Conservation (phyloP, 2,797 vertebrate species). For the Kryptopterus vitreolus region DNA sequence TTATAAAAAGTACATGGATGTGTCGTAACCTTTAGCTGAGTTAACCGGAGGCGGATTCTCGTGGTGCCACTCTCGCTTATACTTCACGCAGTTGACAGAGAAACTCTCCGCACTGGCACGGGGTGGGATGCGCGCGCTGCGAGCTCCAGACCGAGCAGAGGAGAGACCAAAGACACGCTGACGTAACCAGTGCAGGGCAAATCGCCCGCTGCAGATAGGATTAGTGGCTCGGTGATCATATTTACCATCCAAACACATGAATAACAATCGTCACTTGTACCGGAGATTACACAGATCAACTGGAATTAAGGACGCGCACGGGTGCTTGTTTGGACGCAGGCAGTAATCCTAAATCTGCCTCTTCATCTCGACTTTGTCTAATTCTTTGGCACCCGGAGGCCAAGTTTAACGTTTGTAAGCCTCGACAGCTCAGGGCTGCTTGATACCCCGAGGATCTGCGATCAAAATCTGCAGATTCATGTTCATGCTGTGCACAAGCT, state of each 20-base stretch:
- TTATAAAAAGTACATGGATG: conserved; percentile 15
- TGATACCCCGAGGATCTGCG: conserved; percentile 3
- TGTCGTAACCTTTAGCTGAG: conserved; percentile 44
- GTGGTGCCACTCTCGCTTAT: conserved; percentile 55
- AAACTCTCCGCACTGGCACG: conserved; percentile 53
- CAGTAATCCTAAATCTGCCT: conserved; percentile 35
- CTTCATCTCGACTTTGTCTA: conserved; percentile 22
- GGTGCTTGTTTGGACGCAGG: conserved; percentile 11
- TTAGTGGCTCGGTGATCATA: conserved; percentile 61
- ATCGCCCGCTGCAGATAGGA: conserved; percentile 61
- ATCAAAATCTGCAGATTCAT: conserved; percentile 16
- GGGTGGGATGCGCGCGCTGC: conserved; percentile 51
- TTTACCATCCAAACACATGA: conserved; percentile 62
- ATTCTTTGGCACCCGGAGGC: conserved; percentile 4
- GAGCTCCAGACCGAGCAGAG: conserved; percentile 45
- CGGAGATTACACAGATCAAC: conserved; percentile 51
- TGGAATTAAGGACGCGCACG: conserved; percentile 47
- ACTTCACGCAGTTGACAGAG: conserved; percentile 57
- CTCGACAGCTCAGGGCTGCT: conserved; percentile 15
- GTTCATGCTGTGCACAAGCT: conserved; percentile 3
- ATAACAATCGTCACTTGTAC: conserved; percentile 54
- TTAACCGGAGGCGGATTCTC: conserved; percentile 54
- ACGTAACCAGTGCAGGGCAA: conserved; percentile 60
- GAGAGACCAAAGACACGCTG: conserved; percentile 49
- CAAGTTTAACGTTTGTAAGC: neutral